phyloP scores from a whole-genome alignment of 2,113 vertebrate species.

The Labrus mixtus region DNA sequence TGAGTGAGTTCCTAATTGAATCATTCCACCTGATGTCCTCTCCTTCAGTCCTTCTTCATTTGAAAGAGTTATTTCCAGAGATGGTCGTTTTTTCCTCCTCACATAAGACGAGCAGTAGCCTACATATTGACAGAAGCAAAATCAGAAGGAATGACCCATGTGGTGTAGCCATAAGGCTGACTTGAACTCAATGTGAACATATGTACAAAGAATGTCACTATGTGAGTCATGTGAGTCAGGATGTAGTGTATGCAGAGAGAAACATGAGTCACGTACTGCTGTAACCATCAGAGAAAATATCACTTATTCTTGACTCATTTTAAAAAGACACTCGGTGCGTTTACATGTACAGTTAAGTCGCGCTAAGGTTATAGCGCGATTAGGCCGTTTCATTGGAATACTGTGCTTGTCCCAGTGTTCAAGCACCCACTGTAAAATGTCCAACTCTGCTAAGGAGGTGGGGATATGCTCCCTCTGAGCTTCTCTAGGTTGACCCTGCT shows the following conservation, averaged over 20 bases:
- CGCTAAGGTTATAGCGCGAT: no score
- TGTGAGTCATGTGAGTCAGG: conserved; percentile 26
- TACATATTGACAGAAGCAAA: not conserved
- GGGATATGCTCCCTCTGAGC: no score
- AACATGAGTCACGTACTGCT: not conserved
- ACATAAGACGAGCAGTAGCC: conserved; percentile 10
- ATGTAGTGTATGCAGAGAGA: not conserved
- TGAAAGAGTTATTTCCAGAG: not conserved
- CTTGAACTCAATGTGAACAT: conserved; percentile 26
- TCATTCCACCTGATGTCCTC: no score
- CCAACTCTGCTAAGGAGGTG: no score
- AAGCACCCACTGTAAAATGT: no score
- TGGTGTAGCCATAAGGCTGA: not conserved
- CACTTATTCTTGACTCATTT: no score
- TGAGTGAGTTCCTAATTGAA: no score
- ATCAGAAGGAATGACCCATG: not conserved
- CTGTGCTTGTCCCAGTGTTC: no score
- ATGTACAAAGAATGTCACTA: not conserved
- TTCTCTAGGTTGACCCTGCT: no score
- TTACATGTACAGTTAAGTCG: no score
- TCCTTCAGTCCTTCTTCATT: not conserved
- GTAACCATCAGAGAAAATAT: not conserved
- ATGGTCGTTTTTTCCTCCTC: not conserved
- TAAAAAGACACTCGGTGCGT: no score
- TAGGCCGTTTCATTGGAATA: no score